Evolutionary conservation across 2,888 invertebrate genomes (phyloP), one percentile per base, ranked within the genome.

Genomic region (Acanthopleura granulata): DNA sequence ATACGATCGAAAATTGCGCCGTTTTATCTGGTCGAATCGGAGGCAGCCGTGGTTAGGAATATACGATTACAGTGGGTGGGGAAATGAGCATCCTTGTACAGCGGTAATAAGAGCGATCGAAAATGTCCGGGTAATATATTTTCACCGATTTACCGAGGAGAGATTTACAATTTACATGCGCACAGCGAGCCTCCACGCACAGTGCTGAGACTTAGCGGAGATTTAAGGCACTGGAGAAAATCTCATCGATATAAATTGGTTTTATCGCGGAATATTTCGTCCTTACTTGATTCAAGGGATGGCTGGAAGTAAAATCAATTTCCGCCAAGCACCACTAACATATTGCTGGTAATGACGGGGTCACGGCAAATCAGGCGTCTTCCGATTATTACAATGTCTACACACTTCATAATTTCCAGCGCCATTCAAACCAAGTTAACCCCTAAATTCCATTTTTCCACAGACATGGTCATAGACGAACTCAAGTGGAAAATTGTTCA

Each of bases 291-390:
- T 18, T 57, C 57, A 18, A 57, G 18, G 57, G n/a, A 18, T 57
- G 57, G 57, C 57, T 57, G 57, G n/a, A 22, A 57, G n/a, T 57
- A 57, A 57, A 57, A 57, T 57, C 57, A 57, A 57, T 57, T 57
- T 57, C 57, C 57, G 57, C n/a, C 22, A n/a, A 22, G 18, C 6
- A 18, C 57, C 18, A 12, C 18, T 57, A 57, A 57, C n/a, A 22
- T 22, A 57, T 57, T 57, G 18, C 22, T 22, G 18, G 57, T 18
- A n/a, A 57, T n/a, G 18, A 57, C n/a, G n/a, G 12, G 57, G 57
- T 57, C 57, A 57, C 57, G 57, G 57, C 57, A 57, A 57, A 57
- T 57, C 57, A 57, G 22, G n/a, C 57, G 22, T 22, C 18, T 18
- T 57, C 57, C 57, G 57, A 18, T 57, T 57, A 57, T 57, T 57